Evolutionary conservation across 2,797 vertebrate genomes (phyloP), one percentile per base, ranked within the genome.

Genomic region (Melopsittacus undulatus): DNA sequence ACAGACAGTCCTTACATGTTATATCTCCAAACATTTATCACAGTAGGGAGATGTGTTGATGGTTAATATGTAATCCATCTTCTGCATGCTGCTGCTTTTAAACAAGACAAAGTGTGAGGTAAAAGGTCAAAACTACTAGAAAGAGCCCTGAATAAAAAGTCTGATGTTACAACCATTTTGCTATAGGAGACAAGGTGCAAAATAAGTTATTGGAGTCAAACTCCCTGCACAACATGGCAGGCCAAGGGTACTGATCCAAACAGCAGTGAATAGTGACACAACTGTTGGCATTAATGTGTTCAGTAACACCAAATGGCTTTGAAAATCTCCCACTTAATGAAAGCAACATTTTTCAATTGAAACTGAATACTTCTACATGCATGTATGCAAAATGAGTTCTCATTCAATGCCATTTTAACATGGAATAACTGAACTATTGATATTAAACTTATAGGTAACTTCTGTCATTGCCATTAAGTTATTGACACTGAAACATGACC

Each of bases 401-500:
- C 32, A 40, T 32, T 38, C 30, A 85, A 59, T 0, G 3, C 5
- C 34, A 29, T 52, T 72, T 82, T 74, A 91, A 80, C 40, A 54
- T 7, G 34, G 23, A 83, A 40, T 43, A 75, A 73, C 18, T 43
- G 51, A 77, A 86, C 72, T 48, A 32, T 6, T 64, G 54, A 11
- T 56, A 85, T 36, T 74, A 91, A 54, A 89, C 38, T 73, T 92
- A 51, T 9, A 72, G 82, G 73, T 95, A 95, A 95, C 86, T 96
- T 94, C 89, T 94, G 85, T 79, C 83, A 87, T 87, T 92, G 51
- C 79, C 89, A 90, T 82, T 64, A 93, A 90, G 88, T 80, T 95
- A 93, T n/a, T 89, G 83, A 95, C 89, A 97, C 87, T 96, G 92
- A 97, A 95, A 97, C 79, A 83, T 98, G 97, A 98, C 97, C 97